Percentiles rank a stretch among this genome's conserved stretches.
phyloP scores from a whole-genome alignment of 2,113 vertebrate species.

The Hirundichthys speculiger region DNA sequence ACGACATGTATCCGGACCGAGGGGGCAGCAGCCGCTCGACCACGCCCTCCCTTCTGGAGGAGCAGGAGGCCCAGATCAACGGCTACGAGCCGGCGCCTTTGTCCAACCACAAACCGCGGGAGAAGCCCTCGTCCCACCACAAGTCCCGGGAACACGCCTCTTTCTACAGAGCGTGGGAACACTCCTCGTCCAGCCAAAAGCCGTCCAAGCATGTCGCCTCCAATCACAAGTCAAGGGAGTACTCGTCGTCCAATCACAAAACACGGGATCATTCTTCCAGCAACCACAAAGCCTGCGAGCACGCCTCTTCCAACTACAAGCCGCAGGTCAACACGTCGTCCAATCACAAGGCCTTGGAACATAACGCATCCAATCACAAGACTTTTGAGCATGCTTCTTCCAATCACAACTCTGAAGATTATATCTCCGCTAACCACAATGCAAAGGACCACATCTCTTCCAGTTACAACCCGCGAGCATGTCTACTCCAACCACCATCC shows the following conservation, averaged over 20 bases:
- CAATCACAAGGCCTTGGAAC: constrained; percentile 89
- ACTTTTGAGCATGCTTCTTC: constrained; percentile 80
- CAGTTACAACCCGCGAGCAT: constrained; percentile 74
- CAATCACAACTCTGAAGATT: constrained; percentile 80
- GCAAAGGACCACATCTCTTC: constrained; percentile 76
- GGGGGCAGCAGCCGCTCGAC: constrained; percentile 82
- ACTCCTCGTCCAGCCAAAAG: constrained; percentile 78
- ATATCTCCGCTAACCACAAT: constrained; percentile 78
- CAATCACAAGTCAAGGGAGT: constrained; percentile 80
- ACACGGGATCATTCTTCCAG: constrained; percentile 77
- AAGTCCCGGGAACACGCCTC: constrained; percentile 82
- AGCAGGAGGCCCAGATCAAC: constrained; percentile 85
- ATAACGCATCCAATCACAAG: constrained; percentile 80
- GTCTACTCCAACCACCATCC: constrained; percentile 78
- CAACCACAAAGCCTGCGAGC: constrained; percentile 80
- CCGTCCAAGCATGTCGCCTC: constrained; percentile 78
- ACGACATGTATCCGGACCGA: constrained; percentile 81
- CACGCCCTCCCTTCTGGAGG: constrained; percentile 82
- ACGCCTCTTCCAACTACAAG: constrained; percentile 80
- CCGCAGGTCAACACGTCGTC: constrained; percentile 82
- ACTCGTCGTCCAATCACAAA: constrained; percentile 82
- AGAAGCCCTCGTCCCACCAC: constrained; percentile 86
- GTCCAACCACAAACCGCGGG: constrained; percentile 89
- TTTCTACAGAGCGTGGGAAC: constrained; percentile 77
- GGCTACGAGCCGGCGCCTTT: constrained; percentile 86